These are phyloP conservation scores for Ooceraea biroi DNA, from an alignment of 1,140 invertebrate species.

Conservation along the genomic window DNA sequence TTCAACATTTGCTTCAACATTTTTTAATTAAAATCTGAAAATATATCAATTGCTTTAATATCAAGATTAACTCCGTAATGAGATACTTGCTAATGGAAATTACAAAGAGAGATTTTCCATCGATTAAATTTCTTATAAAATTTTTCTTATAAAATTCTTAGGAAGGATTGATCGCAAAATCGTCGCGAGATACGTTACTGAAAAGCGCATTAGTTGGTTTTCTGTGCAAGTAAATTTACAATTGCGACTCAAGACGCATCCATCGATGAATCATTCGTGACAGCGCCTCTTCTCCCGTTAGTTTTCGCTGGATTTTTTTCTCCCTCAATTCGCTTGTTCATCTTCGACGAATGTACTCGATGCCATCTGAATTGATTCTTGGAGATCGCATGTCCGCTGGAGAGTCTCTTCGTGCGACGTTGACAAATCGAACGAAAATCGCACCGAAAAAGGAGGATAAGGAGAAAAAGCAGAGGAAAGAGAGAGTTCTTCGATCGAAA, in stretches of 20 bases:
- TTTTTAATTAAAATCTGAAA: background rate
- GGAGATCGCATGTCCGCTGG: slow-evolving; percentile 7
- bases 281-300: slow-evolving; percentile 9
- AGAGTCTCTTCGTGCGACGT: slow-evolving; percentile 29
- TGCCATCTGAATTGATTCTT: slow-evolving; percentile 49
- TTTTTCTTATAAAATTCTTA: slow-evolving; percentile 19
- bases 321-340: slow-evolving; percentile 26
- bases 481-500: background rate
- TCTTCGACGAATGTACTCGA: slow-evolving; percentile 35
- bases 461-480: background rate
- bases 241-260: background rate
- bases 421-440: slow-evolving; percentile 54
- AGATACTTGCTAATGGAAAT: no score
- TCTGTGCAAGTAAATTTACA: slow-evolving; percentile 29
- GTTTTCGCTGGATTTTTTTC: slow-evolving; percentile 19
- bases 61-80: no score
- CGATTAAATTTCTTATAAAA: background rate
- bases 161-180: background rate
- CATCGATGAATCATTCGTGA: slow-evolving; percentile 36
- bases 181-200: background rate
- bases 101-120: no score
- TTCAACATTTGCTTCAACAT: background rate
- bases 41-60: background rate
- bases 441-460: background rate
- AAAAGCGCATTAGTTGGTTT: slow-evolving; percentile 15